Percentiles rank a stretch among this genome's conserved stretches.
Evolutionary conservation across 2,113 vertebrate species (phyloP).

Genomic region (Charina bottae): DNA sequence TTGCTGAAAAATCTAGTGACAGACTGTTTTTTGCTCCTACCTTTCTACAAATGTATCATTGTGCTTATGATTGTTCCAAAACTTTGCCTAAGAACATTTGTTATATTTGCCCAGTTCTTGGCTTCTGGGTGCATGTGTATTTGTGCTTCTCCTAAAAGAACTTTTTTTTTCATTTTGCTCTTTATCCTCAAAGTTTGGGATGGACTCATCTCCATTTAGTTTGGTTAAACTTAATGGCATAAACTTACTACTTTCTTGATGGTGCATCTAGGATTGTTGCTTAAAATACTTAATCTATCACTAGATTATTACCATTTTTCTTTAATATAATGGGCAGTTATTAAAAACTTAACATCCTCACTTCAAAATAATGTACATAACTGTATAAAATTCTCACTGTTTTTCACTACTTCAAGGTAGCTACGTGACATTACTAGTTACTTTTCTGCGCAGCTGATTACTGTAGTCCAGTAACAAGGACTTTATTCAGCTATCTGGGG

Average conservation of each 20-base stretch:
- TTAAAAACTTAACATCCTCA: neutral
- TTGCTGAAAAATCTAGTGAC: neutral
- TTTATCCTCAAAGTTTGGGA: neutral
- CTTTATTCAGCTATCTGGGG: neutral
- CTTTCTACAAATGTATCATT: constrained; percentile 8
- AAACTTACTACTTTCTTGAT: neutral
- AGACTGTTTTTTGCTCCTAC: neutral
- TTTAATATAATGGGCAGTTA: neutral
- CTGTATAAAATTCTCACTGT: neutral
- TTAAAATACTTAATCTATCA: neutral
- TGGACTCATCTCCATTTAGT: neutral
- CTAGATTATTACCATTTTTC: neutral
- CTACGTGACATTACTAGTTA: neutral
- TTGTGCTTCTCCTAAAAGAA: neutral
- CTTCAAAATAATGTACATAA: neutral
- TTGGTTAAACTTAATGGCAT: neutral
- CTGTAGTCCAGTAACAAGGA: neutral
- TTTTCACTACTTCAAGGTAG: neutral
- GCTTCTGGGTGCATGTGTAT: neutral
- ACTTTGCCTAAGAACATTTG: neutral
- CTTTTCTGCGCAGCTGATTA: neutral
- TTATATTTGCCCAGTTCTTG: neutral
- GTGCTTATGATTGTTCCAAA: neutral
- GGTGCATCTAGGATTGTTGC: neutral
- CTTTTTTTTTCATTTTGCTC: neutral